Evolutionary conservation across 2,113 vertebrate genomes (phyloP).

Genomic region (Todiramphus saurophagus): DNA sequence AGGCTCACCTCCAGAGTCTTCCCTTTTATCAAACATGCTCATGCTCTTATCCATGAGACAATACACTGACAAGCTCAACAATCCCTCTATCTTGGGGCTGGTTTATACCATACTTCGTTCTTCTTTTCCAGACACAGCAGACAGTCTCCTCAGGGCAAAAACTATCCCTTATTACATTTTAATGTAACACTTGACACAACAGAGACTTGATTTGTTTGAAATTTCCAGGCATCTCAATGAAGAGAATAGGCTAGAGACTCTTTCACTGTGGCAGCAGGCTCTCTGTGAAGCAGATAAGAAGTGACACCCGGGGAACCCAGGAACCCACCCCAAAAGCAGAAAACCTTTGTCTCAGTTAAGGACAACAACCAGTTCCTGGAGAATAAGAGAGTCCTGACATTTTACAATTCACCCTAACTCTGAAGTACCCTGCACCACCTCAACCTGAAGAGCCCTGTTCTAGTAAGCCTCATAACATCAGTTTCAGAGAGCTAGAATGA

Average conservation of each 20-base stretch:
- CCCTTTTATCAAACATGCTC: accelerated
- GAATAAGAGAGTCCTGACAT: not conserved
- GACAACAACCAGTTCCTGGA: not conserved
- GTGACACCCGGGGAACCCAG: not conserved
- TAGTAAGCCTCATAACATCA: not conserved
- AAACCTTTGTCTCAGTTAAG: not conserved
- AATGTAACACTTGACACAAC: not conserved
- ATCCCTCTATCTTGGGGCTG: not conserved
- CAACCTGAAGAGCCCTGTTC: not conserved
- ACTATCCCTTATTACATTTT: not conserved
- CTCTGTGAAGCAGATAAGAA: not conserved
- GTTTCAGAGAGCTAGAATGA: not conserved
- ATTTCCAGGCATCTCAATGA: not conserved
- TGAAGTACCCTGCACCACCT: not conserved
- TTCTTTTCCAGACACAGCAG: not conserved
- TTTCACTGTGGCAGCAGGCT: not conserved
- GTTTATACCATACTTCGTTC: not conserved
- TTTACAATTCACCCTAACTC: not conserved
- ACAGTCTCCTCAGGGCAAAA: not conserved
- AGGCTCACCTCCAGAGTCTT: not conserved
- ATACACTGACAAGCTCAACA: not conserved
- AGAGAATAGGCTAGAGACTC: not conserved
- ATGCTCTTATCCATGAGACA: not conserved
- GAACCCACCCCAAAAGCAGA: not conserved
- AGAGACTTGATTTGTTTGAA: not conserved